These are phyloP conservation scores for Nasonia giraulti DNA, from an alignment of 1,140 invertebrate species.

Conservation along the genomic window DNA sequence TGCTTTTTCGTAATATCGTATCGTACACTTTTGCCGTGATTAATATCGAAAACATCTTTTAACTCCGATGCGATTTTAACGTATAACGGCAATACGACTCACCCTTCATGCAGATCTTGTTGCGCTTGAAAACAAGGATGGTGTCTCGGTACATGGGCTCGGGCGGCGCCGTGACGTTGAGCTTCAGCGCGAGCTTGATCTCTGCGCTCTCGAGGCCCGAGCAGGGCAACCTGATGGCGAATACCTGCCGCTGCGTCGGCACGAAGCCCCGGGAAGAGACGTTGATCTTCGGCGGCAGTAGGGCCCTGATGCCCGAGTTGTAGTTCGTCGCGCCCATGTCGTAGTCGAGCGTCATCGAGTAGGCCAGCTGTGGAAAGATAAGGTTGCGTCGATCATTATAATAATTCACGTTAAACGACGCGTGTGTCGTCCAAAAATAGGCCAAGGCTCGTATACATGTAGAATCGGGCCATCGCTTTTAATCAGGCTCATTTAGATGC, in stretches of 20 bases:
- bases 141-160: constrained; percentile 82
- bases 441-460: too few species aligned
- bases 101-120: constrained; percentile 93
- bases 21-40: background rate
- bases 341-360: constrained; percentile 85
- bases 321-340: constrained; percentile 77
- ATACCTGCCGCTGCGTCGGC: constrained; percentile 83
- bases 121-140: constrained; percentile 85
- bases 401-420: too few species aligned
- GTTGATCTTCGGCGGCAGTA: constrained; percentile 85
- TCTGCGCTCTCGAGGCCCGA: constrained; percentile 85
- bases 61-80: too few species aligned
- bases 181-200: constrained; percentile 83
- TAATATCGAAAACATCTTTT: background rate
- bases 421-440: too few species aligned
- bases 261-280: constrained; percentile 86
- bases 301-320: constrained; percentile 74
- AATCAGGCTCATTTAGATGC: background rate
- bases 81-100: background rate
- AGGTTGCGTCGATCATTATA: background rate
- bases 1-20: background rate
- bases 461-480: background rate
- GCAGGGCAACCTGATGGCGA: constrained; percentile 85
- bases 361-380: constrained; percentile 78
- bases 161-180: constrained; percentile 82